phyloP scores from a whole-genome alignment of 2,888 invertebrate genomes.

The Plagiodera versicolora region DNA sequence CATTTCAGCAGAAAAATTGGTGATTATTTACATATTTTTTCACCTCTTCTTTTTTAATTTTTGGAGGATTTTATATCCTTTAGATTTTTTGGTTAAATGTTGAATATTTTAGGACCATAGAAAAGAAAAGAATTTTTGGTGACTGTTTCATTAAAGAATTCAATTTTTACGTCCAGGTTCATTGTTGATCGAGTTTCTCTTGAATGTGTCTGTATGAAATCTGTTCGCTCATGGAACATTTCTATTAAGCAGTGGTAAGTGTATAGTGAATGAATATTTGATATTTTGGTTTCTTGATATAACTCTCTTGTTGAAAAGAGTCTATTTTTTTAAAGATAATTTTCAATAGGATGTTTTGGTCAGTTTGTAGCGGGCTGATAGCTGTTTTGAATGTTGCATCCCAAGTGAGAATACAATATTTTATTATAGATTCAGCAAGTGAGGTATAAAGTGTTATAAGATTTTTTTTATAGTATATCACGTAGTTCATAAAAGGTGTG shows the following conservation, averaged over 20 bases:
- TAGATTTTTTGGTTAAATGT: not conserved
- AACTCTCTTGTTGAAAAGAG: not conserved
- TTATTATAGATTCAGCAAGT: not conserved
- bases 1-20: too few species aligned
- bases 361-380: not conserved
- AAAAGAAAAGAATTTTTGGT: not conserved
- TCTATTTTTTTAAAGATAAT: not conserved
- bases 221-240: not conserved
- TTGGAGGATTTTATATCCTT: too few species aligned
- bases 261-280: not conserved
- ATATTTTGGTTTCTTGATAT: not conserved
- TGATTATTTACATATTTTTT: not conserved
- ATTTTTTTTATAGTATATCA: not conserved
- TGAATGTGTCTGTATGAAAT: not conserved
- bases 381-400: not conserved
- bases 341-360: not conserved
- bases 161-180: not conserved
- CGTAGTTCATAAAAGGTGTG: not conserved
- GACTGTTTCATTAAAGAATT: not conserved
- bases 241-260: not conserved
- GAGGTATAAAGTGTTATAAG: not conserved
- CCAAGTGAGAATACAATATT: not conserved
- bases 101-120: not conserved
- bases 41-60: not conserved
- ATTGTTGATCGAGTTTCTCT: constrained; percentile 1